phyloP scores from a whole-genome alignment of 2,888 invertebrate species.

The Dromius quadrimaculatus region DNA sequence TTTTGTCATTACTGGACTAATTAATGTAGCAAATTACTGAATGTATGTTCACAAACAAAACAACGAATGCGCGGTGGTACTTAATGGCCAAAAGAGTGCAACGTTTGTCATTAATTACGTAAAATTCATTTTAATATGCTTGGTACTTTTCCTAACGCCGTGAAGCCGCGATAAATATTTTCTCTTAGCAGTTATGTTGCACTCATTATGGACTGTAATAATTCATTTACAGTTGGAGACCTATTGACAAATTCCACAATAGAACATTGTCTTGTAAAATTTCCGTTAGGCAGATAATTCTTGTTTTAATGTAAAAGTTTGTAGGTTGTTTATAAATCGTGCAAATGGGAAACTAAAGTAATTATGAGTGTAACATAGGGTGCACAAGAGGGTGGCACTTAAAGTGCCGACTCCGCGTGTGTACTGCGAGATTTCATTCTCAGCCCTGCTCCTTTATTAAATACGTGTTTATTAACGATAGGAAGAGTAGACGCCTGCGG shows the following conservation, averaged over 20 bases:
- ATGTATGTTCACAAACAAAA: conserved; percentile 43
- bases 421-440: conserved; percentile 38
- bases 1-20: conserved; percentile 48
- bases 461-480: conserved; percentile 51
- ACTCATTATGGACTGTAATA: too few species aligned
- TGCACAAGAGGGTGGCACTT: conserved; percentile 12
- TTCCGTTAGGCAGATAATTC: conserved; percentile 15
- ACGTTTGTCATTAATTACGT: conserved; percentile 34
- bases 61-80: conserved; percentile 26
- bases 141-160: too few species aligned
- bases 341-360: conserved; percentile 50
- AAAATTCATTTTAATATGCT: conserved; percentile 22
- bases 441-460: conserved; percentile 40
- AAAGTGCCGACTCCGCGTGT: conserved; percentile 17
- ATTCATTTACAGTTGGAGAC: too few species aligned
- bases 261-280: conserved; percentile 7
- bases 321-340: conserved; percentile 39
- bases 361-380: conserved; percentile 44
- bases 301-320: conserved; percentile 45
- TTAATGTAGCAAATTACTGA: conserved; percentile 47
- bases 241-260: too few species aligned
- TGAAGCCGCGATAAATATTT: too few species aligned
- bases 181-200: too few species aligned
- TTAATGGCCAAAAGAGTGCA: conserved; percentile 45
- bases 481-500: conserved; percentile 12